Evolutionary conservation across 2,888 invertebrate species (phyloP).

Genomic region (Acronicta psi): DNA sequence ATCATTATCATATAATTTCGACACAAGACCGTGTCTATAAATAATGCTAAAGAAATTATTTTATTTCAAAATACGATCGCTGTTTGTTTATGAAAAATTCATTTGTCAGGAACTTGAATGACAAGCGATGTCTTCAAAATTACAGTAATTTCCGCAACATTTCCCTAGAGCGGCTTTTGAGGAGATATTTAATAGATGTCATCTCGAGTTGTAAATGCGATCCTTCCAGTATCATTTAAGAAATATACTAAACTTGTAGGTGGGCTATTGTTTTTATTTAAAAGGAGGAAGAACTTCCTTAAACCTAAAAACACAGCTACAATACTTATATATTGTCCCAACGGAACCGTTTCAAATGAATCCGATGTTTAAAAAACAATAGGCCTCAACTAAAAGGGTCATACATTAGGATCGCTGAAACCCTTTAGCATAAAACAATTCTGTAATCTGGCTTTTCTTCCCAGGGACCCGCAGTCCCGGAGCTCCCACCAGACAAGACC

Average conservation of each 20-base stretch:
- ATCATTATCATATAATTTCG: no score
- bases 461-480: not conserved
- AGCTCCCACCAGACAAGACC: constrained; percentile 9
- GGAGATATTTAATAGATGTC: not conserved
- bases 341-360: not conserved
- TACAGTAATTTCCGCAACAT: not conserved
- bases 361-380: not conserved
- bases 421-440: constrained; percentile 6
- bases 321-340: not conserved
- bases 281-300: no score
- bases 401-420: not conserved
- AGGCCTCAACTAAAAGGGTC: not conserved
- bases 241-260: no score
- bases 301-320: no score
- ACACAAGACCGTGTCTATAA: no score
- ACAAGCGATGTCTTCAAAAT: not conserved
- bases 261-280: no score
- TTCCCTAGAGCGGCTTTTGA: not conserved
- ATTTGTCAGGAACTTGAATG: not conserved
- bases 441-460: not conserved
- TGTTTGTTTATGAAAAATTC: not conserved
- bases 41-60: no score
- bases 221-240: not conserved
- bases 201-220: not conserved
- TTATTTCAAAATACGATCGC: no score